Percentiles rank a stretch among this genome's conserved stretches.
Evolutionary conservation across 2,888 invertebrate species (phyloP).

Genomic region (Synanthedon formicaeformis): DNA sequence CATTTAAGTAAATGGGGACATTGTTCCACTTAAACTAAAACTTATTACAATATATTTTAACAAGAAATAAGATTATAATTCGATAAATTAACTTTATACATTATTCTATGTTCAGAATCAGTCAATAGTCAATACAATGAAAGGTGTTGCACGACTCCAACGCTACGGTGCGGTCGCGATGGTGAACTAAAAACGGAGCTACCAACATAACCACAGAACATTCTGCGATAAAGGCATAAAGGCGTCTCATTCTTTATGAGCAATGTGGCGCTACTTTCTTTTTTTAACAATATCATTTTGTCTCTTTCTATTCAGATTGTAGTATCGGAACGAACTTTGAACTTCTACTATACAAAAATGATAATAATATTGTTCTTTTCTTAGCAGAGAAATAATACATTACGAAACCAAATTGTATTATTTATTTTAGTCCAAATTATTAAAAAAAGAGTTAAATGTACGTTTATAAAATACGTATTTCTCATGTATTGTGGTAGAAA

Average conservation of each 20-base stretch:
- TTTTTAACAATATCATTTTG: conserved; percentile 28
- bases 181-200: conserved; percentile 60
- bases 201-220: conserved; percentile 49
- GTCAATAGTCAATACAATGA: conserved; percentile 81
- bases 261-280: conserved; percentile 53
- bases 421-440: too few species aligned
- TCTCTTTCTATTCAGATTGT: conserved; percentile 25
- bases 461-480: too few species aligned
- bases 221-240: conserved; percentile 55
- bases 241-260: conserved; percentile 38
- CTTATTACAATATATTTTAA: conserved; percentile 60
- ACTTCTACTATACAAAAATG: too few species aligned
- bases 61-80: conserved; percentile 66
- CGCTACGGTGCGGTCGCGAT: conserved; percentile 70
- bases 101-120: conserved; percentile 74
- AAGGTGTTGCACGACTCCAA: conserved; percentile 77
- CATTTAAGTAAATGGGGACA: conserved; percentile 66
- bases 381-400: too few species aligned
- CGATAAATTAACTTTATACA: conserved; percentile 75
- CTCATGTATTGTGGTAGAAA: too few species aligned
- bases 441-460: too few species aligned
- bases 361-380: too few species aligned
- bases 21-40: conserved; percentile 66
- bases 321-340: too few species aligned
- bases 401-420: too few species aligned